These are phyloP conservation scores for Pteropus rufus DNA, from an alignment of 2,797 vertebrate genomes.

Conservation along the genomic window DNA sequence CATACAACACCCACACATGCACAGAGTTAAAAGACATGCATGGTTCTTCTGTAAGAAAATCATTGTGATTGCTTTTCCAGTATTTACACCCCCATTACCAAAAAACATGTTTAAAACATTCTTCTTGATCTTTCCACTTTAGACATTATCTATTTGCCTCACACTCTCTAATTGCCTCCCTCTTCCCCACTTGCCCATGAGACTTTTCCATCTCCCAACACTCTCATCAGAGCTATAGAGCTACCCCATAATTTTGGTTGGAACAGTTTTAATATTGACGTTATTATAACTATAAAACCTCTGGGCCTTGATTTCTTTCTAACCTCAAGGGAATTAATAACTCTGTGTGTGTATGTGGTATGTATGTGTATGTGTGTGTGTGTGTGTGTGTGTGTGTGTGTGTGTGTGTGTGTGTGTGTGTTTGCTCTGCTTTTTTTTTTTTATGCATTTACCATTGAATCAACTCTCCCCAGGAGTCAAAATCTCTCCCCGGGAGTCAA, in stretches of 20 bases:
- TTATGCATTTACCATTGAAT: background rate
- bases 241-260: background rate
- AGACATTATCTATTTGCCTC: background rate
- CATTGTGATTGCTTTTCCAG: background rate
- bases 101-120: background rate
- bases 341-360: background rate
- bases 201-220: background rate
- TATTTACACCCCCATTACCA: background rate
- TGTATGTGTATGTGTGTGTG: too few relatives aligned
- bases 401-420: background rate
- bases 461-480: background rate
- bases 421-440: background rate
- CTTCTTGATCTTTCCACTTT: background rate
- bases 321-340: background rate
- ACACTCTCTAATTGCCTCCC: background rate
- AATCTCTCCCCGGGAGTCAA: background rate
- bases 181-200: background rate
- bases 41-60: background rate
- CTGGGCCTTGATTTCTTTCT: background rate
- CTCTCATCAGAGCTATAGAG: background rate
- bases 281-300: slow-evolving; percentile 22
- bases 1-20: background rate
- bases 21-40: background rate
- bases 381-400: background rate
- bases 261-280: background rate